Conservation (phyloP, 2,888 invertebrate species). For the Sicus ferrugineus region DNA sequence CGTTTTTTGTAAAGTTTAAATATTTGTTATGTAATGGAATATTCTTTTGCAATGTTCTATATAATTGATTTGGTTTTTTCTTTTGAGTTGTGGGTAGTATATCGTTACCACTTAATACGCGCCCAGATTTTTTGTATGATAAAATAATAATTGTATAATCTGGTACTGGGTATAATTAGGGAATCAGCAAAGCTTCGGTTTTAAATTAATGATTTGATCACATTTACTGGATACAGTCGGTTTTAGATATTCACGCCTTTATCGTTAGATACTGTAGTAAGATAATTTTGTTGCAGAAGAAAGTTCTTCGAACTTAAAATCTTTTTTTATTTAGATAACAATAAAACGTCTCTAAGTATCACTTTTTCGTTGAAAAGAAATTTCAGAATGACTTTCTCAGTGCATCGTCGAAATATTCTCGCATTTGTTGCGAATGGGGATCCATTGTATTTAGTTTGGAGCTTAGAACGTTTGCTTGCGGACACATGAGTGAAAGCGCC, state of each 20-base stretch:
- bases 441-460: constrained; percentile 69
- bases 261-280: not conserved
- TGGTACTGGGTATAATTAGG: too few species aligned
- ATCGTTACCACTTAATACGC: too few species aligned
- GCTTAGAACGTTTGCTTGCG: constrained; percentile 47
- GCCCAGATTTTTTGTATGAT: too few species aligned
- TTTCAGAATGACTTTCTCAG: constrained; percentile 72
- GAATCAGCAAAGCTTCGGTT: too few species aligned
- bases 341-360: not conserved
- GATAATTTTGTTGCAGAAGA: not conserved
- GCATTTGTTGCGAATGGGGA: constrained; percentile 71
- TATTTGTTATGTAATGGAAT: too few species aligned
- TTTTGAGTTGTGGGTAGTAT: too few species aligned
- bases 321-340: constrained; percentile 13
- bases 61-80: too few species aligned
- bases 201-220: too few species aligned
- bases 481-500: constrained; percentile 53
- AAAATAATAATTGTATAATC: too few species aligned
- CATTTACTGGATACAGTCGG: too few species aligned
- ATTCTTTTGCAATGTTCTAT: too few species aligned
- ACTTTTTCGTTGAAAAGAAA: constrained; percentile 10
- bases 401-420: constrained; percentile 77
- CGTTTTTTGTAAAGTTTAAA: too few species aligned
- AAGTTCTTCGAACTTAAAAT: constrained; percentile 32
- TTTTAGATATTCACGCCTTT: not conserved